Conservation (phyloP, 2,888 invertebrate genomes). For the Philopedon plagiatum region DNA sequence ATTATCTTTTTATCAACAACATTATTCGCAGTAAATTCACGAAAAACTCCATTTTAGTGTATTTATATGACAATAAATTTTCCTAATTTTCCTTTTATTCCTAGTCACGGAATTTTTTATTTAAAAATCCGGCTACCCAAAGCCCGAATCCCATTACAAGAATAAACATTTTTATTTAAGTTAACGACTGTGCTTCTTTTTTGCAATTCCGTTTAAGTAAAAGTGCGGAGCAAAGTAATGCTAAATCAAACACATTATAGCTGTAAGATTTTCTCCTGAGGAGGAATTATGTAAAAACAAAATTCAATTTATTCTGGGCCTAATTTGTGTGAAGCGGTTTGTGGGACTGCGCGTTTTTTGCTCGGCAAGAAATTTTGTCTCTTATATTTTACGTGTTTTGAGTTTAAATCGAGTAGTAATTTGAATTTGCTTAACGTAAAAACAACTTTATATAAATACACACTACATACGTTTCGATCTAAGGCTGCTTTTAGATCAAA, state of each 20-base stretch:
- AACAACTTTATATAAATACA: too few relatives aligned
- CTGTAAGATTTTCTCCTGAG: neutral
- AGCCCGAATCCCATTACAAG: neutral
- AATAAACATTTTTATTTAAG: constrained; percentile 8
- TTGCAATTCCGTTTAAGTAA: neutral
- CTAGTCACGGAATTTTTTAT: neutral
- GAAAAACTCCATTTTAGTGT: too few relatives aligned
- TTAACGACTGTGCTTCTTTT: neutral
- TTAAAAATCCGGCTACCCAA: neutral
- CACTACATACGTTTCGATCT: too few relatives aligned
- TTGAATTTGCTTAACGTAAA: too few relatives aligned
- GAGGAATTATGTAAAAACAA: constrained; percentile 4
- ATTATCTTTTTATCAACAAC: too few relatives aligned
- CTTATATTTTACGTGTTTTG: neutral
- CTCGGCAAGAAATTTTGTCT: neutral
- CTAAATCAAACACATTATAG: constrained; percentile 8
- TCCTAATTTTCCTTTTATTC: neutral
- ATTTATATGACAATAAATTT: too few relatives aligned
- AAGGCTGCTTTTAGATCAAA: too few relatives aligned
- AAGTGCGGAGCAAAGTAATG: neutral
- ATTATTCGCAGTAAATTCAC: too few relatives aligned
- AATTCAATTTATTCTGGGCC: constrained; percentile 11
- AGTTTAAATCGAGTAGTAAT: neutral
- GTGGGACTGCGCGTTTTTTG: neutral
- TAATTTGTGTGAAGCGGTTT: neutral